These are phyloP conservation scores for Erinaceus europaeus DNA, from an alignment of 2,113 vertebrate species.

Conservation along the genomic window DNA sequence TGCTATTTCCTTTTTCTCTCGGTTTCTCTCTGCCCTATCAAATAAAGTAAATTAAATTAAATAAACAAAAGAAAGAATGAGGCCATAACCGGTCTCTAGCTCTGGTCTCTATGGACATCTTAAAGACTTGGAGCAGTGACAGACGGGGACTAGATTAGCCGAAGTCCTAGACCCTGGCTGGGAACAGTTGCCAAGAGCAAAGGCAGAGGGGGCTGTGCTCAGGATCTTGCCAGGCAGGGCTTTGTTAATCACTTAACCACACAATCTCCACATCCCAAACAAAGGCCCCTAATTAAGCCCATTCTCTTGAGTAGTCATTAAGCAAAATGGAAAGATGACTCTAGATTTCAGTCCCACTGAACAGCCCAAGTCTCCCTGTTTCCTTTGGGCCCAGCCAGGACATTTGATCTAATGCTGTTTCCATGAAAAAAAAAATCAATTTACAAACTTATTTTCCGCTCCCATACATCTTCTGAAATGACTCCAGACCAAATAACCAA, in stretches of 20 bases:
- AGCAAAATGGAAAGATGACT: neutral
- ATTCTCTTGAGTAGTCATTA: neutral
- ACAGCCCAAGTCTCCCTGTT: no score
- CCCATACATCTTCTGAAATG: constrained; percentile 63
- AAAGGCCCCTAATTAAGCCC: neutral
- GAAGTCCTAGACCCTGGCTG: neutral
- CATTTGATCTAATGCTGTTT: constrained; percentile 45
- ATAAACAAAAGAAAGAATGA: neutral
- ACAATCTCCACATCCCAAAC: neutral
- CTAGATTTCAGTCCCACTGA: constrained; percentile 17
- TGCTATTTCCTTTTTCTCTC: no score
- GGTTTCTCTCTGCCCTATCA: no score
- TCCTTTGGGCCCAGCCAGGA: constrained; percentile 11
- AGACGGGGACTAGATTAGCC: neutral
- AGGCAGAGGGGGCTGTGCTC: neutral
- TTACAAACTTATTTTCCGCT: constrained; percentile 73
- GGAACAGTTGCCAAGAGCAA: neutral
- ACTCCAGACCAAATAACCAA: constrained; percentile 61
- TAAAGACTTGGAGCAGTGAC: neutral
- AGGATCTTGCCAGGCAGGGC: neutral
- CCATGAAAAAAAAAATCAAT: constrained; percentile 70
- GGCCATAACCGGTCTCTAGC: neutral
- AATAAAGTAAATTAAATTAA: no score
- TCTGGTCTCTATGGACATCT: neutral
- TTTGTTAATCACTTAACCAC: neutral